phyloP scores from a whole-genome alignment of 2,113 vertebrate species.

The Phoenicopterus ruber region DNA sequence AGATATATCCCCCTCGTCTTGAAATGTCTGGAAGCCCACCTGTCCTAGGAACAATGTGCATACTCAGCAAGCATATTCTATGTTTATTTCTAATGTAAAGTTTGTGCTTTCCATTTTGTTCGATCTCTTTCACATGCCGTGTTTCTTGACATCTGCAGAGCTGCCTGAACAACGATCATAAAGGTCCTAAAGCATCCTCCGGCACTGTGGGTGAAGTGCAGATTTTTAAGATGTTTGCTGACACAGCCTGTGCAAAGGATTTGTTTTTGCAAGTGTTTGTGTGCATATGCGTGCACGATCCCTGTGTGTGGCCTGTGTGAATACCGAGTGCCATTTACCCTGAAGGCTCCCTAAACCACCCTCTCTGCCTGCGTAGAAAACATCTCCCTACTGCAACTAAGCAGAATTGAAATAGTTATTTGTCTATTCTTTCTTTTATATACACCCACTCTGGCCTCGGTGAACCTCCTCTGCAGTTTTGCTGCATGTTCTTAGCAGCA shows the following conservation, averaged over 20 bases:
- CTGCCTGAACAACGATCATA: not conserved
- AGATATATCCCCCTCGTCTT: not conserved
- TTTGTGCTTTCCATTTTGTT: not conserved
- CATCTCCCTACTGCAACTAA: not conserved
- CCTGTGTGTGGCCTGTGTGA: constrained; percentile 69
- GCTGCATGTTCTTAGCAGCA: not conserved
- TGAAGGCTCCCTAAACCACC: constrained; percentile 53
- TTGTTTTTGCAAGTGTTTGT: constrained; percentile 55
- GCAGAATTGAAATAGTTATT: not conserved
- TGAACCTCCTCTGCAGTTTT: not conserved
- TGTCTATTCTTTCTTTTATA: not conserved
- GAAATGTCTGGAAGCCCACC: not conserved
- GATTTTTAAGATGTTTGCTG: constrained; percentile 47
- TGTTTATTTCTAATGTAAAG: not conserved
- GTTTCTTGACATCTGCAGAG: not conserved
- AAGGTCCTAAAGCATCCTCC: not conserved
- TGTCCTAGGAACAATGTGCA: not conserved
- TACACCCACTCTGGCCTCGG: not conserved
- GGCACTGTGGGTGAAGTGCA: not conserved
- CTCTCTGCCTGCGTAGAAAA: not conserved
- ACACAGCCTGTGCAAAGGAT: constrained; percentile 42
- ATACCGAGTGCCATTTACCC: constrained; percentile 38
- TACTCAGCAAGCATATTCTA: not conserved
- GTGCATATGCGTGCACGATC: not conserved
- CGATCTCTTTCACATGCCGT: not conserved